These are phyloP conservation scores for Melanotaenia trifasciata DNA, from an alignment of 2,797 vertebrate species.

Conservation along the genomic window DNA sequence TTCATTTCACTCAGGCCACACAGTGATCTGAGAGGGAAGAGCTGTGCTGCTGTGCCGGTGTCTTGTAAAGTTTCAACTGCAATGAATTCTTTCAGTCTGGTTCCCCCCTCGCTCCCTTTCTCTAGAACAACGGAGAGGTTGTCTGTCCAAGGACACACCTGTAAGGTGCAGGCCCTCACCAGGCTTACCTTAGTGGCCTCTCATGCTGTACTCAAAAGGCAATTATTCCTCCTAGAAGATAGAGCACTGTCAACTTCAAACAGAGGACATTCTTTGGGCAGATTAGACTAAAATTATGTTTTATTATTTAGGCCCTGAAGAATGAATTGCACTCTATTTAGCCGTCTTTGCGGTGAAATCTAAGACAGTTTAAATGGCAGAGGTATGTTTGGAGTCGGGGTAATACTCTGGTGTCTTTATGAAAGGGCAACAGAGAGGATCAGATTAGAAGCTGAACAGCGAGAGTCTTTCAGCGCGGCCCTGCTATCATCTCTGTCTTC, in stretches of 20 bases:
- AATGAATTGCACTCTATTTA: conserved; percentile 90
- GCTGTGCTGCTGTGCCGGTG: conserved; percentile 73
- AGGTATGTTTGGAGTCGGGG: conserved; percentile 95
- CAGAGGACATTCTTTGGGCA: conserved; percentile 92
- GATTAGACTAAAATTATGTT: conserved; percentile 99
- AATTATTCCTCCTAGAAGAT: conserved; percentile 92
- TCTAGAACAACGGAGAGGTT: conserved; percentile 90
- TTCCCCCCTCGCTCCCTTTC: conserved; percentile 50
- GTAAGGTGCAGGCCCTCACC: conserved; percentile 86
- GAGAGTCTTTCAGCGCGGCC: conserved; percentile 88
- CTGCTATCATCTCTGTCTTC: conserved; percentile 94
- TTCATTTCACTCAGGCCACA: conserved; percentile 59
- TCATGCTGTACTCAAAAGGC: conserved; percentile 85
- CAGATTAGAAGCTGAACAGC: conserved; percentile 93
- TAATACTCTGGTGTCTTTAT: conserved; percentile 91
- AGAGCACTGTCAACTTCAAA: conserved; percentile 96
- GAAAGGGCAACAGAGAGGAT: conserved; percentile 92
- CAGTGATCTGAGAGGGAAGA: conserved; percentile 60
- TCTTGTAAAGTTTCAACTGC: conserved; percentile 86
- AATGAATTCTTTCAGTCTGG: conserved; percentile 87
- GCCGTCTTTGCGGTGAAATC: conserved; percentile 93
- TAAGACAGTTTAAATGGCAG: conserved; percentile 94
- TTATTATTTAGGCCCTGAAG: conserved; percentile 91
- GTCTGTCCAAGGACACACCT: conserved; percentile 91
- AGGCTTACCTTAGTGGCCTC: conserved; percentile 88